A percentile compares a stretch with the other conserved stretches of the same genome.
Evolutionary conservation across 2,888 invertebrate genomes (phyloP).

Genomic region (Tachina fera): DNA sequence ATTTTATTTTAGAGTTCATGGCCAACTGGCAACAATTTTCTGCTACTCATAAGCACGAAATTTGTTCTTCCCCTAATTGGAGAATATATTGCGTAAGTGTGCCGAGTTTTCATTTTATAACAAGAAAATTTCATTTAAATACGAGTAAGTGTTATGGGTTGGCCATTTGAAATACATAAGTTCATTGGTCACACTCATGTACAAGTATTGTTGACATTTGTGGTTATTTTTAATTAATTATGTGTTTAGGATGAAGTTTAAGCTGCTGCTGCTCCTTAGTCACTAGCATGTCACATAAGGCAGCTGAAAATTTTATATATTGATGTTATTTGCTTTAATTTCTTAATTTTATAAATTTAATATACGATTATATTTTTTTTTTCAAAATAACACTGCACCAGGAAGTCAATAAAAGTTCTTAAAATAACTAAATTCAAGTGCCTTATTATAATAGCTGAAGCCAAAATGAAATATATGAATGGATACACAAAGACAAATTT

Average conservation of each 20-base stretch:
- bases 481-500: too few species aligned
- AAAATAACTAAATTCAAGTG: too few species aligned
- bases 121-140: conserved; percentile 28
- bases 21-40: conserved; percentile 40
- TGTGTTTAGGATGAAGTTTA: not conserved
- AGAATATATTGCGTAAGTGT: conserved; percentile 50
- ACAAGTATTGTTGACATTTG: conserved; percentile 7
- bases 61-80: conserved; percentile 11
- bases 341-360: too few species aligned
- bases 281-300: conserved; percentile 19
- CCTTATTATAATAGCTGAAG: too few species aligned
- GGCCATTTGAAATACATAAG: conserved; percentile 33
- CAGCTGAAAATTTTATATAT: conserved; percentile 4
- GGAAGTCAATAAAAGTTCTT: too few species aligned
- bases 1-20: conserved; percentile 28
- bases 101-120: conserved; percentile 36
- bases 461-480: too few species aligned
- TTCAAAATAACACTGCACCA: too few species aligned
- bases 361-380: too few species aligned
- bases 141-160: not conserved
- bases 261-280: not conserved
- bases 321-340: too few species aligned
- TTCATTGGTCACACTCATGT: conserved; percentile 60
- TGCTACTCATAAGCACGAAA: not conserved
- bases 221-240: conserved; percentile 36